Evolutionary conservation across 2,113 vertebrate species (phyloP), one percentile per base, ranked within the genome.

Genomic region (Salvelinus alpinus): DNA sequence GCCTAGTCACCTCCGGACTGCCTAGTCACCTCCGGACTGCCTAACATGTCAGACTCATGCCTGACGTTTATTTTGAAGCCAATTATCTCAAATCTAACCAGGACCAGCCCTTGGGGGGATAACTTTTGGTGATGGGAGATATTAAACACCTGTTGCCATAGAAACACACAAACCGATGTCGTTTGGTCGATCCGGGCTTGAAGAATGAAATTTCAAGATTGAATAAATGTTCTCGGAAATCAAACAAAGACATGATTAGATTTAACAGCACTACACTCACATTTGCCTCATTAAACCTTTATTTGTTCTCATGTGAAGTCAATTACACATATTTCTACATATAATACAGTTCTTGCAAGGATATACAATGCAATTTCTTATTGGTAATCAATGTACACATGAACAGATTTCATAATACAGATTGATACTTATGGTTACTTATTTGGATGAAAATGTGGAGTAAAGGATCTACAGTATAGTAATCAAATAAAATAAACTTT

Each of bases 91-190:
- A 71, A 64, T 51, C 18, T n/a, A 74, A 77, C 27, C 69, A 77
- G 34, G 48, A 31, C 38, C 1, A 5, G 70, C 44, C 64, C 59
- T 34, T 22, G 16, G 27, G 34, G 57, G 60, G 60, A 62, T 31
- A 27, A 54, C 62, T 60, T 44, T n/a, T 51, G 27, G 16, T 51
- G 60, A 60, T 59, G 3, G 5, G 9, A 48, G 27, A 77, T 70
- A 75, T 67, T 9, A 80, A 76, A 76, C 70, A 47, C 2, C 13
- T 67, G 85, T 82, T 80, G 18, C 64, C 78, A 82, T 80, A 59
- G 75, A 70, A 78, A 72, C 75, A 68, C 27, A 38, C 6, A 34
- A 34, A 66, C 22, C 3, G 3, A 29, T 7, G 4, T 34, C 29
- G 16, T 68, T 9, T 13, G 27, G 6, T 68, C 2, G 27, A 29